These are phyloP conservation scores for Imbricaverruca yamaguchii DNA, from an alignment of 2,888 invertebrate genomes.

Conservation along the genomic window DNA sequence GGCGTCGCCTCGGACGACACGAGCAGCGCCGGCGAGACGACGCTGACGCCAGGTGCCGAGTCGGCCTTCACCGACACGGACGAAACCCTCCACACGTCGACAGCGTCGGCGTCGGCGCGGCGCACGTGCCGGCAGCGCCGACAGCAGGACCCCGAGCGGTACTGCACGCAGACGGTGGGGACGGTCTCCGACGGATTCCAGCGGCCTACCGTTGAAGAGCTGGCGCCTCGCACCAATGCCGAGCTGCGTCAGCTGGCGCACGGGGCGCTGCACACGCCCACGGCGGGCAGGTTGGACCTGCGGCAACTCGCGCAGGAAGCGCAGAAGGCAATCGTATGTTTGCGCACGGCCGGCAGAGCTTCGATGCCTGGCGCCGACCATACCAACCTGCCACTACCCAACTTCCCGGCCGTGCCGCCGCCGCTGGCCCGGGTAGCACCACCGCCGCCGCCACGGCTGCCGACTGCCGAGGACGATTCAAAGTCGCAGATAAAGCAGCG, in stretches of 20 bases:
- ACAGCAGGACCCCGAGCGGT: conserved; percentile 62
- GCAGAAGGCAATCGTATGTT: conserved; percentile 33
- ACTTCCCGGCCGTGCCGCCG: conserved; percentile 30
- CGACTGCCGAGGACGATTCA: conserved; percentile 35
- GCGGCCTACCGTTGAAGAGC: conserved; percentile 10
- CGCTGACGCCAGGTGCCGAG: conserved; percentile 34
- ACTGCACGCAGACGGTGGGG: conserved; percentile 59
- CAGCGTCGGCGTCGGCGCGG: conserved; percentile 39
- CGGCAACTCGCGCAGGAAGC: conserved; percentile 29
- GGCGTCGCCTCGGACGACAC: conserved; percentile 25
- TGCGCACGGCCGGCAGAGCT: conserved; percentile 39
- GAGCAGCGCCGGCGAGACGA: conserved; percentile 42
- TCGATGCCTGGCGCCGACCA: conserved; percentile 49
- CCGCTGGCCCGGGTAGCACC: conserved; percentile 33
- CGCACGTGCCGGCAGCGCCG: conserved; percentile 60
- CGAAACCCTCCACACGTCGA: conserved; percentile 59
- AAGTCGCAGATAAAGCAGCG: conserved; percentile 33
- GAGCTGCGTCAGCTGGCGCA: conserved; percentile 28
- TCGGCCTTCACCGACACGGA: conserved; percentile 60
- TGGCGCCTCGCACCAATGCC: conserved; percentile 6
- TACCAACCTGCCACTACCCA: conserved; percentile 36
- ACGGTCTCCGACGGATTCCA: conserved; percentile 38
- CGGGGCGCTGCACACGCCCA: conserved; percentile 24
- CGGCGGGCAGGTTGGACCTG: conserved; percentile 23
- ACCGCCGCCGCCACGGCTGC: conserved; percentile 33